Evolutionary conservation across 2,113 vertebrate species (phyloP).

Genomic region (Casuarius casuarius): DNA sequence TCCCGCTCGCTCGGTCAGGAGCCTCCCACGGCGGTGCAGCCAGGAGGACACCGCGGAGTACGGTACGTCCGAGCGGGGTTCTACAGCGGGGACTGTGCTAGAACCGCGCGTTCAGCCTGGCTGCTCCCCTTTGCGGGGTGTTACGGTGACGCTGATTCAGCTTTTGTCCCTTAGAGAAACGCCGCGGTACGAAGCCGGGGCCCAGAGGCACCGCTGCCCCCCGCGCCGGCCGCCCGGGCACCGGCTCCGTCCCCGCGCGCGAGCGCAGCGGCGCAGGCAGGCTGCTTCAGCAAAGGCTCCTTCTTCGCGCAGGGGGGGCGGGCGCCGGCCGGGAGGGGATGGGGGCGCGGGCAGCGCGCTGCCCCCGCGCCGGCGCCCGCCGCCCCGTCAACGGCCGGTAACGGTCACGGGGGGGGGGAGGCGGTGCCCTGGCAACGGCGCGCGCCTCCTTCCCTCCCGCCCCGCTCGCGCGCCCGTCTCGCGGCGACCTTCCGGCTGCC

Average conservation of each 20-base stretch:
- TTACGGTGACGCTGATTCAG: neutral
- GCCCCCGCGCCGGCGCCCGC: too few relatives aligned
- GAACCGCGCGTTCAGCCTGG: neutral
- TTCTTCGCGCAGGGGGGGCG: too few relatives aligned
- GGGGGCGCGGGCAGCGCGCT: neutral
- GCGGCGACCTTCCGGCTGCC: conserved; percentile 43
- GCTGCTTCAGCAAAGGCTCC: too few relatives aligned
- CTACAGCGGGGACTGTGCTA: rapidly evolving
- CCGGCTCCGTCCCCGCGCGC: neutral
- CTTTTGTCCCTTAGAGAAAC: neutral
- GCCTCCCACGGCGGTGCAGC: rapidly evolving
- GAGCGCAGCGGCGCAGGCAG: too few relatives aligned
- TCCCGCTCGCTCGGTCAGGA: rapidly evolving
- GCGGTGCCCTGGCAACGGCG: neutral
- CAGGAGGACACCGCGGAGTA: rapidly evolving
- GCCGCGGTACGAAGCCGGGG: rapidly evolving
- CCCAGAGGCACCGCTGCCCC: neutral
- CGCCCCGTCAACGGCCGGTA: too few relatives aligned
- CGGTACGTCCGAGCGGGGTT: rapidly evolving
- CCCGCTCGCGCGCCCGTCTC: neutral
- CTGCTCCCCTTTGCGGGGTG: neutral
- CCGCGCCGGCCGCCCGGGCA: too few relatives aligned
- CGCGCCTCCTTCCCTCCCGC: neutral
- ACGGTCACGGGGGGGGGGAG: too few relatives aligned
- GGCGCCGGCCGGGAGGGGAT: neutral